These are phyloP conservation scores for Neodiprion fabricii DNA, from an alignment of 1,140 invertebrate species.

Conservation along the genomic window DNA sequence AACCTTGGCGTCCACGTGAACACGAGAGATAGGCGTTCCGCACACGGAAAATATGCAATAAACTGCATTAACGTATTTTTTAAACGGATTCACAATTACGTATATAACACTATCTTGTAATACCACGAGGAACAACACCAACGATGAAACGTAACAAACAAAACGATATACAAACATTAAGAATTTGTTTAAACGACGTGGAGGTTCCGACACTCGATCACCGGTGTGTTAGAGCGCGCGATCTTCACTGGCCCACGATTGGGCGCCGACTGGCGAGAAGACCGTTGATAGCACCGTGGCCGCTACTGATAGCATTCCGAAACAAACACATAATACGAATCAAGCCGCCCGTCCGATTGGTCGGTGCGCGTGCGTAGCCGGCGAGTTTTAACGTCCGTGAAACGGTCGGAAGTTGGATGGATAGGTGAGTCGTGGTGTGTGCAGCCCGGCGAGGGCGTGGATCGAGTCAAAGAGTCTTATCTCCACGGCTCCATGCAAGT, in stretches of 20 bases:
- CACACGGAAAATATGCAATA: not conserved
- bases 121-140: not conserved
- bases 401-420: too few species aligned
- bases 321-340: not conserved
- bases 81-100: not conserved
- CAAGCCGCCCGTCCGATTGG: not conserved
- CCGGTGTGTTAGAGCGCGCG: not conserved
- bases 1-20: not conserved
- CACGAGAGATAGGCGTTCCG: not conserved
- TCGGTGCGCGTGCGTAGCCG: not conserved
- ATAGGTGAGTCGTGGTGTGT: too few species aligned
- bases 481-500: not conserved
- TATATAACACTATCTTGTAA: not conserved
- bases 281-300: not conserved
- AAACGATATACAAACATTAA: not conserved
- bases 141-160: not conserved
- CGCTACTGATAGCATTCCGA: not conserved
- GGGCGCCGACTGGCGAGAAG: not conserved
- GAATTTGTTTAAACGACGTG: not conserved
- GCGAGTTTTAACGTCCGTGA: too few species aligned
- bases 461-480: conserved; percentile 4
- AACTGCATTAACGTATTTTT: too few species aligned
- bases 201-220: not conserved
- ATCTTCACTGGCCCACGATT: not conserved
- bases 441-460: too few species aligned